Evolutionary conservation across 2,888 invertebrate species (phyloP).

Genomic region (Tromatobia lineatoria): DNA sequence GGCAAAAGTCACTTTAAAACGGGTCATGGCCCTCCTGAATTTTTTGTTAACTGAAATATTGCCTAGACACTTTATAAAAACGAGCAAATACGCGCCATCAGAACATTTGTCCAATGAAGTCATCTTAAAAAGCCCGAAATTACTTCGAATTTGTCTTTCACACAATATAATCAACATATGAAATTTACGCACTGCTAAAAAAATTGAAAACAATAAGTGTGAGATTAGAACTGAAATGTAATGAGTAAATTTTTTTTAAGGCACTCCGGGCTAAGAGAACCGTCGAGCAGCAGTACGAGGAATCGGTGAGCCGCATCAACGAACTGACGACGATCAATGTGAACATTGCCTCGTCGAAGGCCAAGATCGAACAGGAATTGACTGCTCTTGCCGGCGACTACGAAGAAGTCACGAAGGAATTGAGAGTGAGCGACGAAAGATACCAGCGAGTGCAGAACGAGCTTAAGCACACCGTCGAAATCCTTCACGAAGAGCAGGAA

Average conservation of each 20-base stretch:
- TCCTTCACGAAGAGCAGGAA: slow-evolving; percentile 98
- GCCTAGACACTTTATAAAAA: too few relatives aligned
- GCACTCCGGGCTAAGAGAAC: slow-evolving; percentile 96
- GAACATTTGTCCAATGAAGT: too few relatives aligned
- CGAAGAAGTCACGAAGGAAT: slow-evolving; percentile 98
- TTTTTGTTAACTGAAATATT: too few relatives aligned
- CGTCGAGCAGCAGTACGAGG: slow-evolving; percentile 96
- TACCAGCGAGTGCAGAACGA: slow-evolving; percentile 97
- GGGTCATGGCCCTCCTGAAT: too few relatives aligned
- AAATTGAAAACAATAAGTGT: too few relatives aligned
- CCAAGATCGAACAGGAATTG: slow-evolving; percentile 98
- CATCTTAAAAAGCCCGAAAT: too few relatives aligned
- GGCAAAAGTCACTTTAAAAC: too few relatives aligned
- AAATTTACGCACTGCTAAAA: too few relatives aligned
- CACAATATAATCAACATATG: too few relatives aligned
- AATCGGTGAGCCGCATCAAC: slow-evolving; percentile 95
- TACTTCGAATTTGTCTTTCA: too few relatives aligned
- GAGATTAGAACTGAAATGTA: background rate
- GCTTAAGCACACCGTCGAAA: slow-evolving; percentile 97
- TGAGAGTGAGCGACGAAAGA: slow-evolving; percentile 97
- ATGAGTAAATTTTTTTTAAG: slow-evolving; percentile 85
- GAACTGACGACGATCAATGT: slow-evolving; percentile 98
- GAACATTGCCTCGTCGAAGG: slow-evolving; percentile 96
- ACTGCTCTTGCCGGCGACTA: slow-evolving; percentile 97
- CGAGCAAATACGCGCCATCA: too few relatives aligned